phyloP scores from a whole-genome alignment of 1,140 invertebrate genomes.

The Leptopilina boulardi region DNA sequence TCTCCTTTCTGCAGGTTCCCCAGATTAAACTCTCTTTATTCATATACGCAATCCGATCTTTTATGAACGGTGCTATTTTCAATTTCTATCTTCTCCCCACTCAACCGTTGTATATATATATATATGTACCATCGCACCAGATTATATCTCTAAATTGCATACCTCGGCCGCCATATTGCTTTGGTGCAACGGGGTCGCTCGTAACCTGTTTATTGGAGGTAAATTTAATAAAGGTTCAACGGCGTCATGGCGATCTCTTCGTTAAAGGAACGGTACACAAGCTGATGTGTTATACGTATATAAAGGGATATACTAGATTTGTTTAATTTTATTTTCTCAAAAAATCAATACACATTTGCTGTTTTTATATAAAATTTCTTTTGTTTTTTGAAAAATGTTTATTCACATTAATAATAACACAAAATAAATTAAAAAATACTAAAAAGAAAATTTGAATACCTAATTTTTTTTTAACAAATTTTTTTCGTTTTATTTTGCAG shows the following conservation, averaged over 20 bases:
- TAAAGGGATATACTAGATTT: not conserved
- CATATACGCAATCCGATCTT: conserved; percentile 50
- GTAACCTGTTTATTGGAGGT: conserved; percentile 62
- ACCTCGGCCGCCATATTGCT: conserved; percentile 56
- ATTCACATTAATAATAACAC: no score
- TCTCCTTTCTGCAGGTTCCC: conserved; percentile 13
- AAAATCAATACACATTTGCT: not conserved
- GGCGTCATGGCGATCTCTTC: conserved; percentile 51
- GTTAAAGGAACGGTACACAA: conserved; percentile 49
- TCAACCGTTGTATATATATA: no score
- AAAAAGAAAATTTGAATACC: no score
- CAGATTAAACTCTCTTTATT: conserved; percentile 57
- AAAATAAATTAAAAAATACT: no score
- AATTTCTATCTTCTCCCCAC: conserved; percentile 49
- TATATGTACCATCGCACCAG: conserved; percentile 36
- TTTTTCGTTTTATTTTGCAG: conserved; percentile 79
- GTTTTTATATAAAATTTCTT: not conserved
- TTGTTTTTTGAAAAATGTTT: no score
- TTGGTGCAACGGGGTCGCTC: conserved; percentile 47
- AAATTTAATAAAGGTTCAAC: conserved; percentile 64
- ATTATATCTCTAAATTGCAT: conserved; percentile 59
- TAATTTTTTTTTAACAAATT: no score
- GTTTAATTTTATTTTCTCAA: not conserved
- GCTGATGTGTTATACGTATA: not conserved
- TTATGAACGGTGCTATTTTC: conserved; percentile 54